A percentile compares a stretch with the other conserved stretches of the same genome.
These are phyloP conservation scores for Micrasema minimum DNA, from an alignment of 1,140 invertebrate species.

Conservation along the genomic window DNA sequence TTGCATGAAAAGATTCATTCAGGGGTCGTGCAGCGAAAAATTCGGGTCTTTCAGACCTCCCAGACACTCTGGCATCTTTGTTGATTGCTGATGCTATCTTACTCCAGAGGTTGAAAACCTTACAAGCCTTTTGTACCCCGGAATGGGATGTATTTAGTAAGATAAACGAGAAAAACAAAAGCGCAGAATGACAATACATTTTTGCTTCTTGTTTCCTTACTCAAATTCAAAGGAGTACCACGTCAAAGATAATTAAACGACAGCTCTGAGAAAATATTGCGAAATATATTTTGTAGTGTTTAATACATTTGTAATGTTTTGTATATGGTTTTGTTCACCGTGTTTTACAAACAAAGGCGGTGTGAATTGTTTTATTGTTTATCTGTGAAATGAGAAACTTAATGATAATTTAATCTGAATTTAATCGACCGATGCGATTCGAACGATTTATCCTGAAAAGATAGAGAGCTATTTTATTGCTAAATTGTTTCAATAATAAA, in stretches of 20 bases:
- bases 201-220: constrained; percentile 18
- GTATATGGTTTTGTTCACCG: not conserved
- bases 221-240: constrained; percentile 4
- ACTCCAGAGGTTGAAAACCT: constrained; percentile 41
- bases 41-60: constrained; percentile 39
- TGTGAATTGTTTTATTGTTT: not conserved
- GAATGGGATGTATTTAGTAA: constrained; percentile 11
- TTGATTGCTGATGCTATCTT: constrained; percentile 53
- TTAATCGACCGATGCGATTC: no score
- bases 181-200: constrained; percentile 14
- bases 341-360: not conserved
- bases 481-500: no score
- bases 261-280: not conserved
- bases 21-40: constrained; percentile 2
- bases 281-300: not conserved
- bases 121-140: constrained; percentile 1
- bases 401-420: not conserved
- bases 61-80: constrained; percentile 31
- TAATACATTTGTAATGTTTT: not conserved
- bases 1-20: constrained; percentile 31
- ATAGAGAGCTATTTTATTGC: no score
- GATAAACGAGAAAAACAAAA: constrained; percentile 20
- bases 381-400: not conserved
- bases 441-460: no score
- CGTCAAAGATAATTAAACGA: constrained; percentile 10